These are phyloP conservation scores for Chroicocephalus ridibundus DNA, from an alignment of 2,113 vertebrate genomes.

Conservation along the genomic window DNA sequence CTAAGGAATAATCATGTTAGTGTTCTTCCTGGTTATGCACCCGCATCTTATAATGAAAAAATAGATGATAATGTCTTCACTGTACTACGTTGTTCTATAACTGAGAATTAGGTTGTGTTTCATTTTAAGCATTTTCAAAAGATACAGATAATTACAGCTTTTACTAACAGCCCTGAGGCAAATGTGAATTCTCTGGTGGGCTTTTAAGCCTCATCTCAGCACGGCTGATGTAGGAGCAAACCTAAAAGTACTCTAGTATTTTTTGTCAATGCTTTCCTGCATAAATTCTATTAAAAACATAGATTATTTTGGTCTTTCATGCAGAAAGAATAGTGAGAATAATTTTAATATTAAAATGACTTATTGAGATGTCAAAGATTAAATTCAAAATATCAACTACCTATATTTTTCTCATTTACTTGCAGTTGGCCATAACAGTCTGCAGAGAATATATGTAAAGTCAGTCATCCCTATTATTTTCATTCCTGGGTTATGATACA, in stretches of 20 bases:
- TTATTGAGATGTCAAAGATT: not conserved
- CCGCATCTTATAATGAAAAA: not conserved
- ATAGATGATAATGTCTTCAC: not conserved
- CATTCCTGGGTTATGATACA: not conserved
- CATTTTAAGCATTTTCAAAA: slow-evolving; percentile 7
- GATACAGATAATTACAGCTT: slow-evolving; percentile 16
- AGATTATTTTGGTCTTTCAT: not conserved
- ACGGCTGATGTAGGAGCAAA: not conserved
- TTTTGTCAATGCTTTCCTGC: not conserved
- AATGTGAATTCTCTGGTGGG: slow-evolving; percentile 4
- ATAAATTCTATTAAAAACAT: not conserved
- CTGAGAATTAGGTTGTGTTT: not conserved
- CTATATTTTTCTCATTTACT: not conserved
- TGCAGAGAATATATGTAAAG: not conserved
- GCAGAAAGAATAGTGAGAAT: not conserved
- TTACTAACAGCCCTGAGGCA: slow-evolving; percentile 2
- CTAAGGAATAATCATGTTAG: not conserved
- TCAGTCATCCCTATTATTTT: not conserved
- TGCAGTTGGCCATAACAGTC: not conserved
- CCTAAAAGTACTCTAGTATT: not conserved
- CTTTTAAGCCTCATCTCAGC: not conserved
- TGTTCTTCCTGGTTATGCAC: not conserved
- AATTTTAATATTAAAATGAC: not conserved
- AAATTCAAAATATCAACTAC: not conserved
- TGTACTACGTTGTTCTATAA: not conserved